Conservation (phyloP, 2,113 vertebrate species). For the Ceyx melanurus region DNA sequence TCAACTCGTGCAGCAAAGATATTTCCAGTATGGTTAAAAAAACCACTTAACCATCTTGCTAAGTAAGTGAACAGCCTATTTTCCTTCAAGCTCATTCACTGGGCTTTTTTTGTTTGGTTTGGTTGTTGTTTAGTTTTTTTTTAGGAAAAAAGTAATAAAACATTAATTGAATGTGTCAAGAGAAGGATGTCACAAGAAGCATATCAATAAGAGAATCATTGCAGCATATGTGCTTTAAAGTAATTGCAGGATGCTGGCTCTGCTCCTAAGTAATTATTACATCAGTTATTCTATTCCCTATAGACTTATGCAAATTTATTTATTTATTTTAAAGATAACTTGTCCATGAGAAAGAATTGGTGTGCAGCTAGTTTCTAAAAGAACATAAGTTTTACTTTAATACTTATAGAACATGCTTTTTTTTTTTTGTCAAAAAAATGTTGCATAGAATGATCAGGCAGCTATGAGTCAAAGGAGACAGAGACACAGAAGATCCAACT, state of each 20-base stretch:
- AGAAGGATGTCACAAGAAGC: conserved; percentile 61
- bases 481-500: neutral
- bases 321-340: conserved; percentile 69
- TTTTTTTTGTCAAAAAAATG: neutral
- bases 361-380: conserved; percentile 30
- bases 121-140: neutral
- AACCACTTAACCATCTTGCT: conserved; percentile 29
- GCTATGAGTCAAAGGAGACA: neutral
- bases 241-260: conserved; percentile 71
- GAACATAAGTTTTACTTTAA: neutral
- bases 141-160: conserved; percentile 67
- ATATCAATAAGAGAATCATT: conserved; percentile 52
- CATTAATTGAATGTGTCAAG: conserved; percentile 73
- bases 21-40: neutral
- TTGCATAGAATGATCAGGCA: neutral
- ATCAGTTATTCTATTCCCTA: conserved; percentile 69
- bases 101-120: neutral
- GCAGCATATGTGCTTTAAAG: conserved; percentile 58
- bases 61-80: conserved; percentile 26
- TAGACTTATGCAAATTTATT: conserved; percentile 60
- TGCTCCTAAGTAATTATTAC: conserved; percentile 73
- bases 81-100: neutral
- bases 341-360: conserved; percentile 56
- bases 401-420: neutral
- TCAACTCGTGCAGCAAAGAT: neutral